Evolutionary conservation across 2,888 invertebrate genomes (phyloP).

Genomic region (Tetragonula carbonaria): DNA sequence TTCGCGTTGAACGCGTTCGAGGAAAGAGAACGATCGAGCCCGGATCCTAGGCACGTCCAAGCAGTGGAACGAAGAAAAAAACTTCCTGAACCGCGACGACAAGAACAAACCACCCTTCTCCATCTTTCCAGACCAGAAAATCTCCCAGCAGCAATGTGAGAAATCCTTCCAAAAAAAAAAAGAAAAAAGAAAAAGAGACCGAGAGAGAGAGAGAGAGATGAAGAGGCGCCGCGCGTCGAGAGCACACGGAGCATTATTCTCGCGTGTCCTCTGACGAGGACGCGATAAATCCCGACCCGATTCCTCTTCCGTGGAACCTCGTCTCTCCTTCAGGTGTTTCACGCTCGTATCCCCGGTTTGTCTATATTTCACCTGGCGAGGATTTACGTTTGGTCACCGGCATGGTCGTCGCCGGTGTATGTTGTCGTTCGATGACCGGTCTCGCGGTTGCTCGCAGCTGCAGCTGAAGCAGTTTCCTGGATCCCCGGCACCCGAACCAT

Average conservation of each 20-base stretch:
- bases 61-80: background rate
- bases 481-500: conserved; percentile 60
- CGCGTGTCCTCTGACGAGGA: conserved; percentile 18
- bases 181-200: background rate
- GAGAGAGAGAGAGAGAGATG: background rate
- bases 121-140: background rate
- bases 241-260: conserved; percentile 34
- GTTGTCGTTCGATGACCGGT: conserved; percentile 56
- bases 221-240: background rate
- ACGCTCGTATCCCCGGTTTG: conserved; percentile 57
- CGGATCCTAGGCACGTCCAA: too few relatives aligned
- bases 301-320: conserved; percentile 11
- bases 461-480: conserved; percentile 69
- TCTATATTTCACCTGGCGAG: conserved; percentile 62
- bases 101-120: conserved; percentile 5
- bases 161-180: background rate
- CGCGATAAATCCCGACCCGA: conserved; percentile 48
- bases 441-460: conserved; percentile 57
- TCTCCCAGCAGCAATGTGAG: background rate
- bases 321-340: conserved; percentile 42
- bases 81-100: background rate
- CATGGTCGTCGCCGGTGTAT: conserved; percentile 26
- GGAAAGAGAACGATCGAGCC: background rate
- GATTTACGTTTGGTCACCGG: conserved; percentile 63
- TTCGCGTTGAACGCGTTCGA: background rate